These are phyloP conservation scores for Micromussa lordhowensis DNA, from an alignment of 92 coral and sea anemone genomes.

Conservation along the genomic window DNA sequence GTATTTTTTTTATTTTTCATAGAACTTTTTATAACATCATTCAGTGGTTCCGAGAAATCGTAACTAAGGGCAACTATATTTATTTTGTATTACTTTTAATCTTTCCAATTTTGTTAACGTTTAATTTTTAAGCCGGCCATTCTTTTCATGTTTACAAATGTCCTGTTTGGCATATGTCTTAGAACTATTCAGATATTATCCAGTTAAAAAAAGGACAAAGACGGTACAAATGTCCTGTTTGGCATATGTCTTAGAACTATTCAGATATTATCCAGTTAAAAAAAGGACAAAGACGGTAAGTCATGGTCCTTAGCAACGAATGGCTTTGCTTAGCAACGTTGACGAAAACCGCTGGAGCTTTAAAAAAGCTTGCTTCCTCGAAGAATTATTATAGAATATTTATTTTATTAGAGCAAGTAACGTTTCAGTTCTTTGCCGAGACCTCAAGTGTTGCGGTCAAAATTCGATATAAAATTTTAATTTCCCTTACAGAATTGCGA, in stretches of 20 bases:
- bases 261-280: not conserved
- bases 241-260: too few relatives aligned
- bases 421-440: not conserved
- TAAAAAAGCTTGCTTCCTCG: too few relatives aligned
- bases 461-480: not conserved
- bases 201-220: not conserved
- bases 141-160: not conserved
- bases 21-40: not conserved
- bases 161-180: not conserved
- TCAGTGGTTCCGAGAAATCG: not conserved
- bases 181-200: not conserved
- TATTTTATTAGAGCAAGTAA: not conserved
- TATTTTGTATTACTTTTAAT: not conserved
- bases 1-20: not conserved
- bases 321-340: not conserved
- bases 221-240: too few relatives aligned
- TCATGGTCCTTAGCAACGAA: not conserved
- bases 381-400: not conserved
- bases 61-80: not conserved
- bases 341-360: not conserved
- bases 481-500: not conserved
- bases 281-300: not conserved
- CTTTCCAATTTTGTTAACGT: not conserved
- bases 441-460: not conserved
- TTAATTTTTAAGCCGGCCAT: not conserved